phyloP scores from a whole-genome alignment of 2,888 invertebrate genomes.

The Hermodice carunculata region DNA sequence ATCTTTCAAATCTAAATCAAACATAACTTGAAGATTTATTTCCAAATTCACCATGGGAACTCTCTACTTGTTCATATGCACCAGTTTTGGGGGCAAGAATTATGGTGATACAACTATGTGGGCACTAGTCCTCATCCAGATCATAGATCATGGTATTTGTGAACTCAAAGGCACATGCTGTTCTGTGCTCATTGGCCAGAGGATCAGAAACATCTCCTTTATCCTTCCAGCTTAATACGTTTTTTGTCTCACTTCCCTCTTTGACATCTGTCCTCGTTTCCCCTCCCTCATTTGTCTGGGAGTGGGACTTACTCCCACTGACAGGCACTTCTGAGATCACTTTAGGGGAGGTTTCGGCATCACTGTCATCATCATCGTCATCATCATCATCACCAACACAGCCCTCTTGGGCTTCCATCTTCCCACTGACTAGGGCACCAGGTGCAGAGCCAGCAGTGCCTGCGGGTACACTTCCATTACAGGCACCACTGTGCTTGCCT shows the following conservation, averaged over 20 bases:
- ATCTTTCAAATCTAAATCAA: too few relatives aligned
- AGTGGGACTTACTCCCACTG: not conserved
- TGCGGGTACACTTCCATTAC: not conserved
- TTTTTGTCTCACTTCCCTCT: not conserved
- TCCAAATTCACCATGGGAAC: too few relatives aligned
- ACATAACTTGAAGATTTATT: too few relatives aligned
- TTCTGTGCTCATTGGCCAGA: conserved; percentile 49
- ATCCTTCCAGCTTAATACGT: conserved; percentile 53
- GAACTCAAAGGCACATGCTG: conserved; percentile 63
- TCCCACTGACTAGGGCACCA: not conserved
- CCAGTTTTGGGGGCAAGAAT: too few relatives aligned
- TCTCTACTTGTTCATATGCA: too few relatives aligned
- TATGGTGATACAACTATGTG: not conserved
- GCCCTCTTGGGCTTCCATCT: not conserved
- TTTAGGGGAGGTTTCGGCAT: not conserved
- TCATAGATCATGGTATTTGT: conserved; percentile 64
- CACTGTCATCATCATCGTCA: conserved; percentile 1
- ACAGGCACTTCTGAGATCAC: not conserved
- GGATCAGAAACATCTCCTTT: too few relatives aligned
- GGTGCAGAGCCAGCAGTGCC: not conserved
- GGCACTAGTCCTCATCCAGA: conserved; percentile 49
- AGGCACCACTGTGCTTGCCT: conserved; percentile 14
- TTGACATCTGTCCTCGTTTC: not conserved
- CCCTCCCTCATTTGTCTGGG: not conserved
- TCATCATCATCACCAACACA: not conserved